Conservation (phyloP, 1,140 invertebrate species). For the Tetragnatha versicolor region DNA sequence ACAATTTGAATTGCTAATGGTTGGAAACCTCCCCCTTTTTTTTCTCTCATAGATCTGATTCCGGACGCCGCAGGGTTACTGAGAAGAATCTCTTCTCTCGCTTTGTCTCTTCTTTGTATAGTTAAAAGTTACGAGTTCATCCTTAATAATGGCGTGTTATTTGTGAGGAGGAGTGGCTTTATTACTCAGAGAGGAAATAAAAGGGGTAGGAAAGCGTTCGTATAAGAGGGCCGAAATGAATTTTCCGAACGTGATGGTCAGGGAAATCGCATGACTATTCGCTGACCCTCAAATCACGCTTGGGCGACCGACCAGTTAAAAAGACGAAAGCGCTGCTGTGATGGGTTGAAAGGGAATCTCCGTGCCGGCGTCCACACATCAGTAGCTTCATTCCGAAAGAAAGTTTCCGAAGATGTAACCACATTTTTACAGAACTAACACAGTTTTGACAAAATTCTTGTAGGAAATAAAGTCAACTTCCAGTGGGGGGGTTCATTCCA, state of each 20-base stretch:
- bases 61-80: neutral
- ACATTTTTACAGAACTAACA: no score
- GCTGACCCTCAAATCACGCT: constrained; percentile 24
- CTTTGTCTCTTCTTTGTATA: no score
- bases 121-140: constrained; percentile 2
- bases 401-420: no score
- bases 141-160: neutral
- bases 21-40: neutral
- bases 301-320: constrained; percentile 2
- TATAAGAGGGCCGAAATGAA: neutral
- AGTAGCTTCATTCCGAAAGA: no score
- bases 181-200: no score
- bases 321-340: neutral
- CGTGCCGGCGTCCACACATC: no score
- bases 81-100: neutral
- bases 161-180: neutral
- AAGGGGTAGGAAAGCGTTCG: no score
- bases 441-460: no score
- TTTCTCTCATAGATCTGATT: neutral
- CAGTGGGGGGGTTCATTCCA: no score
- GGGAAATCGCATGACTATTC: constrained; percentile 22
- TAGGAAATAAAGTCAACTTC: no score
- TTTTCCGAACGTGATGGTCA: neutral
- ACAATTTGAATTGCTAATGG: constrained; percentile 28
- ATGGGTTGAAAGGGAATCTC: neutral